Evolutionary conservation across 1,140 invertebrate species (phyloP).

Genomic region (Battus philenor): DNA sequence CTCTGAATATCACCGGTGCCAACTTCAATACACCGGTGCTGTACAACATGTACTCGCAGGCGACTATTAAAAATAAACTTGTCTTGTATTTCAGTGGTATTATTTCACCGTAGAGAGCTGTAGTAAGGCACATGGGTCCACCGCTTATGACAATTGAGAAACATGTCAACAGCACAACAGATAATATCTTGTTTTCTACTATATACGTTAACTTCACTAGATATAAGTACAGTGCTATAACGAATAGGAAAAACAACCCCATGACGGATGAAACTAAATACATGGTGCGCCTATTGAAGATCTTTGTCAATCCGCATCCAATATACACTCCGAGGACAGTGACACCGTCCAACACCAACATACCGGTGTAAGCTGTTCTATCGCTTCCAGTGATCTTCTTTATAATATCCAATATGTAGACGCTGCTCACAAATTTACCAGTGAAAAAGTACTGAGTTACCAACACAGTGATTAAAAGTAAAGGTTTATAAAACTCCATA

Average conservation of each 20-base stretch:
- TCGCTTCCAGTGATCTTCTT: slow-evolving; percentile 30
- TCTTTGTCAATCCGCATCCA: slow-evolving; percentile 25
- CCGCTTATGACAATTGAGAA: slow-evolving; percentile 25
- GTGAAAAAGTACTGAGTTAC: slow-evolving; percentile 17
- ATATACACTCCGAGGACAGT: slow-evolving; percentile 27
- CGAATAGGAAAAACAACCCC: slow-evolving; percentile 24
- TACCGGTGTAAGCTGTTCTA: slow-evolving; percentile 20
- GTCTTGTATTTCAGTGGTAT: slow-evolving; percentile 26
- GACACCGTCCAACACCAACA: slow-evolving; percentile 33
- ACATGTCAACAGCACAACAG: slow-evolving; percentile 19
- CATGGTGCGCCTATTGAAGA: slow-evolving; percentile 23
- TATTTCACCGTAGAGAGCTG: slow-evolving; percentile 32
- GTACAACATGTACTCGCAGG: slow-evolving; percentile 19
- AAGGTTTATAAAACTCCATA: slow-evolving; percentile 10
- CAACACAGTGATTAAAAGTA: neutral
- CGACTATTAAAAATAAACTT: slow-evolving; percentile 22
- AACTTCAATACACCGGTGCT: slow-evolving; percentile 21
- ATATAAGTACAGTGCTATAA: slow-evolving; percentile 29
- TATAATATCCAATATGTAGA: slow-evolving; percentile 34
- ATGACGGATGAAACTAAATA: slow-evolving; percentile 17
- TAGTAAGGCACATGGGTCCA: slow-evolving; percentile 22
- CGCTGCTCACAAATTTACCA: slow-evolving; percentile 33
- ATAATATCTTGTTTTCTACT: slow-evolving; percentile 21
- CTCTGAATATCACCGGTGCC: slow-evolving; percentile 25
- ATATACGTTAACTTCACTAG: slow-evolving; percentile 25